Percentiles rank a stretch among this genome's conserved stretches.
These are phyloP conservation scores for Stomatorhinus ivindoensis DNA, from an alignment of 2,113 vertebrate species.

Conservation along the genomic window DNA sequence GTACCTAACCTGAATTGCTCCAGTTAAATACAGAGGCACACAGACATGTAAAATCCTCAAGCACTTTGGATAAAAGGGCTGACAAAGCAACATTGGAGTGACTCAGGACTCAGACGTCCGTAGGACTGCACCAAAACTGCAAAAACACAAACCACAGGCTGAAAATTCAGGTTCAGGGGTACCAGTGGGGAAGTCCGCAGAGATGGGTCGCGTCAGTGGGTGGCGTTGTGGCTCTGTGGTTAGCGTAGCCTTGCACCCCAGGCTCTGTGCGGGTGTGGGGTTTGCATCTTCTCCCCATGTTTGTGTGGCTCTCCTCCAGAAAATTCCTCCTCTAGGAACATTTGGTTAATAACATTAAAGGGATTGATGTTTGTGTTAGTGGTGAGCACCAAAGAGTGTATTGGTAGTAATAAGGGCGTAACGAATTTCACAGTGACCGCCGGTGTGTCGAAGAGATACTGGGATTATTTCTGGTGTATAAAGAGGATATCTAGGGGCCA, in stretches of 20 bases:
- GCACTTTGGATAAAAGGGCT: not conserved
- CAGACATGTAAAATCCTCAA: not conserved
- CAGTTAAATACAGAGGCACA: not conserved
- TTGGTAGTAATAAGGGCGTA: not conserved
- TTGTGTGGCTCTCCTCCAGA: not conserved
- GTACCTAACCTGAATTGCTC: conserved; percentile 2
- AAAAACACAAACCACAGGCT: not conserved
- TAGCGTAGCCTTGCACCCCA: not conserved
- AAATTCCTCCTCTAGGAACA: not conserved
- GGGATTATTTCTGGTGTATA: not conserved
- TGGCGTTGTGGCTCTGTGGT: not conserved
- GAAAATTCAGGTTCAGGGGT: not conserved
- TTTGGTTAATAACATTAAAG: not conserved
- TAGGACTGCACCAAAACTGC: not conserved
- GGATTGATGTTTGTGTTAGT: not conserved
- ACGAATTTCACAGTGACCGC: not conserved
- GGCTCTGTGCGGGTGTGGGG: not conserved
- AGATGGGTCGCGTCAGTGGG: not conserved
- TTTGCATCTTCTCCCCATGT: not conserved
- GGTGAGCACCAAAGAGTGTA: not conserved
- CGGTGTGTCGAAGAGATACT: not conserved
- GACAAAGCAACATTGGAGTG: not conserved
- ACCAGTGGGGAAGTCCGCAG: not conserved
- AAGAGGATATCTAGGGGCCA: not conserved
- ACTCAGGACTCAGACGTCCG: not conserved